A percentile compares a stretch with the other conserved stretches of the same genome.
Evolutionary conservation across 2,113 vertebrate genomes (phyloP).

Genomic region (Phylloscopus trochilus): DNA sequence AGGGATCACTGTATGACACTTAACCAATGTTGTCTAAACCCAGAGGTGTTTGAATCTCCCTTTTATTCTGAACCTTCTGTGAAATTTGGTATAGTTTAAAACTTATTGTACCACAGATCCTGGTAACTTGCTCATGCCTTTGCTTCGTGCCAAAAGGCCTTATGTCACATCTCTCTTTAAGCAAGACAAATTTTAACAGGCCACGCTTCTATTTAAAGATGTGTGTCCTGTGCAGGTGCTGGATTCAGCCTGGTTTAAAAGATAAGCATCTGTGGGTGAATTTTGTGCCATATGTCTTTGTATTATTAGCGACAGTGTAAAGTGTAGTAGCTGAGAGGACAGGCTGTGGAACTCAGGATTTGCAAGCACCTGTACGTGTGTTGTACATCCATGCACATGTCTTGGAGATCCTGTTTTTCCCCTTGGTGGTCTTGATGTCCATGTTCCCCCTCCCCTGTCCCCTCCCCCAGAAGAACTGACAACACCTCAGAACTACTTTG

Average conservation of each 20-base stretch:
- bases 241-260: slow-evolving; percentile 16
- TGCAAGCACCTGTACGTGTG: neutral
- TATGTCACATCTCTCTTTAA: neutral
- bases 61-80: neutral
- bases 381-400: fast-evolving
- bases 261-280: slow-evolving; percentile 31
- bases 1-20: slow-evolving; percentile 59
- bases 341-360: neutral
- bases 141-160: slow-evolving; percentile 78
- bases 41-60: slow-evolving; percentile 19
- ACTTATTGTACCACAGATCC: neutral
- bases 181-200: neutral
- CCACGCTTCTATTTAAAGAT: neutral
- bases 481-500: neutral
- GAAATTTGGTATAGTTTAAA: neutral
- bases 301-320: neutral
- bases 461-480: neutral
- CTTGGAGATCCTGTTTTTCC: neutral
- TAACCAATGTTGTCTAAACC: slow-evolving; percentile 1
- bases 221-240: neutral
- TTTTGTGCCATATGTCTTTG: slow-evolving; percentile 69
- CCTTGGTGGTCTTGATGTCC: neutral
- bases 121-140: slow-evolving; percentile 40
- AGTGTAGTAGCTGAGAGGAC: neutral
- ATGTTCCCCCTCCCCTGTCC: neutral